Conservation (phyloP, 1,140 invertebrate species). For the Aphaenogaster floridana region DNA sequence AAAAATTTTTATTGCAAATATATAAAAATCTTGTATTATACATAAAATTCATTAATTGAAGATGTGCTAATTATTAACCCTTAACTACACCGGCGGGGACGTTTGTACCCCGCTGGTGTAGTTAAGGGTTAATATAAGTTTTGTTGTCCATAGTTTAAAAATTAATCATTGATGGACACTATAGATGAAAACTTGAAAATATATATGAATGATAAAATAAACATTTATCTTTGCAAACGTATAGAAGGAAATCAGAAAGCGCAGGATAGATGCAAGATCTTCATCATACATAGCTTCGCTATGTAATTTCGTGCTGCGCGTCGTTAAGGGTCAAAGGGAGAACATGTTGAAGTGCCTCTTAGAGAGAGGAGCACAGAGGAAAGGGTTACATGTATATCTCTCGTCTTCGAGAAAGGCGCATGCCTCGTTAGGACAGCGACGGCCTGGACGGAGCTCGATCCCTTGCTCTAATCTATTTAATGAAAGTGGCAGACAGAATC, state of each 20-base stretch:
- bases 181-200: neutral
- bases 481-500: conserved; percentile 32
- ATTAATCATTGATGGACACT: neutral
- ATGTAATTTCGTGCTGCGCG: conserved; percentile 32
- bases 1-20: too few species aligned
- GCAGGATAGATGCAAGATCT: neutral
- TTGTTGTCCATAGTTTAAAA: neutral
- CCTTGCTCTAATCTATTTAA: conserved; percentile 50
- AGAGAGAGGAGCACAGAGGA: conserved; percentile 6
- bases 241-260: neutral
- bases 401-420: conserved; percentile 28
- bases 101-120: too few species aligned
- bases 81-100: too few species aligned
- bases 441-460: conserved; percentile 34
- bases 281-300: neutral
- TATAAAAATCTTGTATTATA: neutral
- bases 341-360: conserved; percentile 32
- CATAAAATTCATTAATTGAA: neutral
- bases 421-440: conserved; percentile 37
- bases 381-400: conserved; percentile 23
- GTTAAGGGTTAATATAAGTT: neutral
- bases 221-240: conserved; percentile 2
- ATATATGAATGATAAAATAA: neutral
- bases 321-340: conserved; percentile 17
- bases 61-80: neutral